Base-by-base conservation (phyloP, 2,888 invertebrate genomes). In the Lycia hirtaria region DNA sequence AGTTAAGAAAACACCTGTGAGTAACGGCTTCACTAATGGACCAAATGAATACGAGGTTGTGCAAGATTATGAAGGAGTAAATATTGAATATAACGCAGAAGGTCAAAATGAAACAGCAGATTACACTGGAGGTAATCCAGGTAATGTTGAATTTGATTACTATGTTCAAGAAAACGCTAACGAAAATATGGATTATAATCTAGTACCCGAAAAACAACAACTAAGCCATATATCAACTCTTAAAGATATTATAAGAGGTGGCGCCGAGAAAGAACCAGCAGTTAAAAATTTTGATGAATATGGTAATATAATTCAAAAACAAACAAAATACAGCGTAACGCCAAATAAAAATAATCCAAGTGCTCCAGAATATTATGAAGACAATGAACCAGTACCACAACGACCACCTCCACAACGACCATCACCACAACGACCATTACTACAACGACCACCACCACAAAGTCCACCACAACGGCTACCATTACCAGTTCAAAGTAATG, bases 331-430 rank as follows among this genome's bases (percentile, higher is more conserved):
- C n/a, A n/a, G n/a, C n/a, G 22, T 22, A 22, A 22, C 0, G 15
- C 1, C 3, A 14, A 12, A 50, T 26, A 33, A 12, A 32, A 12
- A 5, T 6, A 19, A 19, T 14, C 37, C 14, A 24, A 28, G 32
- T 10, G 35, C 10, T 37, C 17, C 47, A 24, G 14, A 56, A 14
- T 59, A 56, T 14, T 41, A 53, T 5, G 49, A 50, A 26, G 45
- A 40, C 0, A 40, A 40, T 24, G 41, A 26, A 41, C n/a, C n/a
- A n/a, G n/a, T n/a, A n/a, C n/a, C n/a, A n/a, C n/a, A n/a, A n/a
- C n/a, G n/a, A n/a, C n/a, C n/a, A n/a, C n/a, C n/a, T n/a, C n/a
- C n/a, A n/a, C n/a, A n/a, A n/a, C n/a, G n/a, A n/a, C n/a, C n/a
- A n/a, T n/a, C n/a, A n/a, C n/a, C n/a, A n/a, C n/a, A n/a, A n/a